Evolutionary conservation across 1,140 invertebrate genomes (phyloP).

Genomic region (Bombus cullumanus): DNA sequence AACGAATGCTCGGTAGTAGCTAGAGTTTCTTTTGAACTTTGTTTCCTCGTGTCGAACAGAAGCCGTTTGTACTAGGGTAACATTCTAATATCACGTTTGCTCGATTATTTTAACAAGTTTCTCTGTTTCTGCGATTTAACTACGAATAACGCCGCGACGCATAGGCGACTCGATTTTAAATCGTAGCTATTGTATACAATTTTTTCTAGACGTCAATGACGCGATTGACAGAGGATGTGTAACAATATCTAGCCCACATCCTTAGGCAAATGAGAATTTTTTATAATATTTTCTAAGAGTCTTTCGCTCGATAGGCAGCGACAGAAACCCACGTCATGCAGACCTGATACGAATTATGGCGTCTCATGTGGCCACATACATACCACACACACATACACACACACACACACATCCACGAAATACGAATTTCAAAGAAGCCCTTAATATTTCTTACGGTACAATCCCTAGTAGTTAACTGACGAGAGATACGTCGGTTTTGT

Average conservation of each 20-base stretch:
- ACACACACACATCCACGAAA: neutral
- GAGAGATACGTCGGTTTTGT: slow-evolving; percentile 8
- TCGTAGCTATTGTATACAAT: slow-evolving; percentile 15
- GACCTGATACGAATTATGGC: neutral
- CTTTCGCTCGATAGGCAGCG: slow-evolving; percentile 27
- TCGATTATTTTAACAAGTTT: slow-evolving; percentile 6
- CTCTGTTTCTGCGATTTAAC: neutral
- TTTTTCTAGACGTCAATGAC: slow-evolving; percentile 22
- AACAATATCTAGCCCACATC: neutral
- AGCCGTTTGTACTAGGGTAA: too few species aligned
- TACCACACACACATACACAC: neutral
- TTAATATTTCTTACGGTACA: slow-evolving; percentile 18
- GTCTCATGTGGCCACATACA: slow-evolving; percentile 21
- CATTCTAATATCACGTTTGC: neutral
- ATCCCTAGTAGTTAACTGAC: slow-evolving; percentile 22
- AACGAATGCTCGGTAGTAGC: neutral
- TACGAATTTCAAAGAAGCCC: neutral
- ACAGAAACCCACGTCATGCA: slow-evolving; percentile 36
- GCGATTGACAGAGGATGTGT: slow-evolving; percentile 3
- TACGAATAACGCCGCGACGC: neutral
- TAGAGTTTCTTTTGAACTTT: slow-evolving; percentile 18
- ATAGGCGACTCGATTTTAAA: slow-evolving; percentile 11
- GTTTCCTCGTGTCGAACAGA: neutral
- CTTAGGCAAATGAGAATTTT: slow-evolving; percentile 41
- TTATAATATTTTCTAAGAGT: slow-evolving; percentile 66